Percentiles rank a stretch among this genome's conserved stretches.
phyloP scores from a whole-genome alignment of 2,797 vertebrate genomes.

The Kryptopterus vitreolus region DNA sequence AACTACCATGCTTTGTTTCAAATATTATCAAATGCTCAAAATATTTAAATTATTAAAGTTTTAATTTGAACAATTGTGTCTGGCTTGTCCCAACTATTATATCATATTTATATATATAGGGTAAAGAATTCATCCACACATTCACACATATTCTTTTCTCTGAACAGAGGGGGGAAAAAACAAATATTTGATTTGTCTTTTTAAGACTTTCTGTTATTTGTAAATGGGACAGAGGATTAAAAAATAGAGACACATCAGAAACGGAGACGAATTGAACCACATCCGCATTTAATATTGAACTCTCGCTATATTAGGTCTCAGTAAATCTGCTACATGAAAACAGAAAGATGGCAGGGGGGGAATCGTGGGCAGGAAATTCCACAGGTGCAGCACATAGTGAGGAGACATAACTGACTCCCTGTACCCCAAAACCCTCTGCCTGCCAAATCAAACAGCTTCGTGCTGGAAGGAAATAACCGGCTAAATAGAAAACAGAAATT shows the following conservation, averaged over 20 bases:
- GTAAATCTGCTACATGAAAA: constrained; percentile 55
- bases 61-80: too few species aligned
- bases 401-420: constrained; percentile 86
- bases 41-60: background rate
- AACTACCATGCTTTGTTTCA: background rate
- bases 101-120: too few species aligned
- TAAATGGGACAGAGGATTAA: background rate
- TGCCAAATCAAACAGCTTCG: constrained; percentile 93
- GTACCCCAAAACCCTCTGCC: constrained; percentile 70
- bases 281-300: constrained; percentile 39
- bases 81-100: background rate
- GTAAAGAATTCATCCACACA: background rate
- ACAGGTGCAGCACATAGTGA: constrained; percentile 79
- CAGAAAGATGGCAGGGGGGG: constrained; percentile 68
- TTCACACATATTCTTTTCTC: background rate
- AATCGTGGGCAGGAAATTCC: constrained; percentile 87
- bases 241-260: background rate
- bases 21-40: background rate
- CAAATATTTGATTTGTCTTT: background rate
- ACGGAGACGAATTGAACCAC: background rate
- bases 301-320: constrained; percentile 46
- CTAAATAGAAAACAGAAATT: constrained; percentile 80
- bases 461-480: constrained; percentile 84
- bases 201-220: background rate
- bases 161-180: background rate